Base-by-base conservation (phyloP, 1,140 invertebrate genomes). In the Hyphantria cunea region DNA sequence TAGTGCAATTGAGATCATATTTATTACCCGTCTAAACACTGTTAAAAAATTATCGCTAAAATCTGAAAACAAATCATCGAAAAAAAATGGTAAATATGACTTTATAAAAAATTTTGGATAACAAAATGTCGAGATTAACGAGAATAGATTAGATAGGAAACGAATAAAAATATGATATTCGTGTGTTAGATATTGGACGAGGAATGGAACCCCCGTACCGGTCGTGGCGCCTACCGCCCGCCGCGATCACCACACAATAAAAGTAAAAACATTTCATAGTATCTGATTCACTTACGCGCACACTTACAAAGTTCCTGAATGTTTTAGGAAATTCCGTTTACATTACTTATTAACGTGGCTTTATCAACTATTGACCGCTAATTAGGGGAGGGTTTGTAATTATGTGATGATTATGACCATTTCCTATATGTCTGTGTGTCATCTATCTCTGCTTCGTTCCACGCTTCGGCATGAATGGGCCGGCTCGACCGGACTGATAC, bases 171-270 rank as follows among this genome's bases (percentile, higher is more conserved):
- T 59, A 59, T 66, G 49, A 52, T 61, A 61, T 66, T 59, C 47
- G 55, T 66, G 32, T 66, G 32, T 53, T 51, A 47, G 47, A 59
- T 33, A 54, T 14, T 25, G 53, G 17, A 14, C 7, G n/a, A 31
- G 33, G 47, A 34, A 48, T 45, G 50, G 42, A 39, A 52, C 58
- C 39, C 55, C 64, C 44, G 61, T 48, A 50, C 50, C 15, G 51
- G 52, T 48, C 15, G 54, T 53, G 80, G 80, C 80, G 80, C 80
- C 80, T 83, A 74, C 80, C 80, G 73, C 80, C 78, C 74, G 80
- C 72, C 71, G 80, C 45, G 78, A 68, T 10, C 14, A 12, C 32
- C 14, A 13, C 44, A 59, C 33, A 59, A 37, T 37, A 59, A 59
- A 59, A 59, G 44, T 44, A 37, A 13, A 47, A n/a, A 14, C 12